Conservation (phyloP, 2,113 vertebrate genomes). For the Corythaeola cristata region DNA sequence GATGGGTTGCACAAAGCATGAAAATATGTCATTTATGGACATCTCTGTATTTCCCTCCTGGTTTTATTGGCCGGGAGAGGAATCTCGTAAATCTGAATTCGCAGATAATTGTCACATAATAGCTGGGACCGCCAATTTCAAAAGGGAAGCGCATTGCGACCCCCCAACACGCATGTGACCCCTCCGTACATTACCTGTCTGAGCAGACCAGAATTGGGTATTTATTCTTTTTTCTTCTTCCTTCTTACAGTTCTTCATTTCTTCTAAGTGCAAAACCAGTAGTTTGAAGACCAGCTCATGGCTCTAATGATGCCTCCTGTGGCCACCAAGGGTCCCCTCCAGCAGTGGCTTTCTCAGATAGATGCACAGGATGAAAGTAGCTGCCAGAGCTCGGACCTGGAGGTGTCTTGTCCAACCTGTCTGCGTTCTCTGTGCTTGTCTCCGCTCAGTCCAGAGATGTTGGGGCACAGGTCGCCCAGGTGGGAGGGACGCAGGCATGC, state of each 20-base stretch:
- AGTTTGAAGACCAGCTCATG: not conserved
- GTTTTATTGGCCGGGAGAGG: conserved; percentile 16
- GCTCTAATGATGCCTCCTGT: not conserved
- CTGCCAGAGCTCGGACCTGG: not conserved
- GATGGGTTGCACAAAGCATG: conserved; percentile 20
- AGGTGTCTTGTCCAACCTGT: not conserved
- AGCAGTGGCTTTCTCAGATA: not conserved
- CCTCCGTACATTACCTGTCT: not conserved
- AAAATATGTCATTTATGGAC: conserved; percentile 53
- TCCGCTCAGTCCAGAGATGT: not conserved
- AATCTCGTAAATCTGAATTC: conserved; percentile 16
- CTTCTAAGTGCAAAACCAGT: not conserved
- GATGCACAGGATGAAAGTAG: not conserved
- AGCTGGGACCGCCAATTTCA: not conserved
- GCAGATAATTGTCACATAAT: not conserved
- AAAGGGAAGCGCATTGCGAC: not conserved
- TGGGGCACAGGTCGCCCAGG: rapidly evolving
- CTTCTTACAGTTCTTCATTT: not conserved
- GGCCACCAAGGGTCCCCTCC: not conserved
- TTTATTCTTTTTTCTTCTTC: not conserved
- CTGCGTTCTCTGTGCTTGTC: not conserved
- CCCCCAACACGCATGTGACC: not conserved
- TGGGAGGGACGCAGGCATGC: not conserved
- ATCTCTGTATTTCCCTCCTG: conserved; percentile 25
- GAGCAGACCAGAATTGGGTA: not conserved